A percentile compares a stretch with the other conserved stretches of the same genome.
Evolutionary conservation across 2,797 vertebrate genomes (phyloP).

Genomic region (Sebastes alutus): DNA sequence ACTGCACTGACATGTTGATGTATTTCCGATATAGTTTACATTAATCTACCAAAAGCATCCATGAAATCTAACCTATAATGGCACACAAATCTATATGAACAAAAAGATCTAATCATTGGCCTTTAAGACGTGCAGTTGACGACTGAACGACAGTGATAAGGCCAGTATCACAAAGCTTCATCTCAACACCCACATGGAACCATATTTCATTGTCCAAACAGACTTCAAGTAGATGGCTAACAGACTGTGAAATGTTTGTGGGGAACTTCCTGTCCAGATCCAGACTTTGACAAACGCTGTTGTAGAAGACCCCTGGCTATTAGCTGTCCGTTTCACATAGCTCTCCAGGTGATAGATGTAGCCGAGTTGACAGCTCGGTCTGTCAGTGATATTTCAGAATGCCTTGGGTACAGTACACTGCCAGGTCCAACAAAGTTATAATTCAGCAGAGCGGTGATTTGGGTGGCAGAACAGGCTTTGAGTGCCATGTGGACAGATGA

Average conservation of each 20-base stretch:
- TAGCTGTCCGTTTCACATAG: conserved; percentile 54
- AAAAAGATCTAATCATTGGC: background rate
- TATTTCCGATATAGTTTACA: background rate
- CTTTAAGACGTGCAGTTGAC: background rate
- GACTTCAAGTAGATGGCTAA: conserved; percentile 23
- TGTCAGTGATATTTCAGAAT: conserved; percentile 71
- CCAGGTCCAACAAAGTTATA: conserved; percentile 78
- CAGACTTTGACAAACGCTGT: conserved; percentile 51
- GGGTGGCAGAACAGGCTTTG: conserved; percentile 80
- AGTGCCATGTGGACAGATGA: conserved; percentile 74
- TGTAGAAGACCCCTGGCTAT: conserved; percentile 64
- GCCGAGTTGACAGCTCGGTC: conserved; percentile 59
- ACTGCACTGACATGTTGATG: background rate
- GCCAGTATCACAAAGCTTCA: background rate
- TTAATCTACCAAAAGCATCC: background rate
- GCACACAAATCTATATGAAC: too few species aligned
- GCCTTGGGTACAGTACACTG: conserved; percentile 73
- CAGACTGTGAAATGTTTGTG: conserved; percentile 51
- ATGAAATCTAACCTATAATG: too few species aligned
- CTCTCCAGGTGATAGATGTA: conserved; percentile 64
- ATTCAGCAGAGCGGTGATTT: conserved; percentile 83
- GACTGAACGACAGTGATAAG: background rate
- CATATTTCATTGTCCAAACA: conserved; percentile 31
- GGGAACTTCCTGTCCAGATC: conserved; percentile 47
- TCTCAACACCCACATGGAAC: background rate